Percentiles rank a stretch among this genome's conserved stretches.
These are phyloP conservation scores for Rotaria sp. DNA, from an alignment of 2,888 invertebrate species.

Conservation along the genomic window DNA sequence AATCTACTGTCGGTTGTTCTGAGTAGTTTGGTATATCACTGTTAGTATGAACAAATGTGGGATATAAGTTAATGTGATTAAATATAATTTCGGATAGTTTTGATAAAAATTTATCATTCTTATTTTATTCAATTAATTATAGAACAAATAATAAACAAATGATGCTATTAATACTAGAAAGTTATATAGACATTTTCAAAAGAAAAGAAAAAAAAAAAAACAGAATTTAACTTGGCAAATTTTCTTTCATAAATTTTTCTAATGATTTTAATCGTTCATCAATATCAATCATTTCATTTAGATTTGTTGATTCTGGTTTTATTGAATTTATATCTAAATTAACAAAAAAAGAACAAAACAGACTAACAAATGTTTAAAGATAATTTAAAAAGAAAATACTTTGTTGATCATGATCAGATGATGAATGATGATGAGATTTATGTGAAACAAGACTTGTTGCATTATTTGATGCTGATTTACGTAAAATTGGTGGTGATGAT, in stretches of 20 bases:
- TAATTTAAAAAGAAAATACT: not conserved
- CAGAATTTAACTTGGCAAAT: not conserved
- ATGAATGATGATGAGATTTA: not conserved
- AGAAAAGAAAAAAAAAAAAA: not conserved
- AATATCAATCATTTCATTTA: not conserved
- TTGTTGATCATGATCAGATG: not conserved
- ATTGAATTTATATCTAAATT: not conserved
- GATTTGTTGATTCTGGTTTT: not conserved
- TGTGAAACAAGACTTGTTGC: not conserved
- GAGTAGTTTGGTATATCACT: no score
- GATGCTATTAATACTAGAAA: not conserved
- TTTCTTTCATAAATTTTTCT: not conserved
- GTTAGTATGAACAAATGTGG: no score
- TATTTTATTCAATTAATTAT: not conserved
- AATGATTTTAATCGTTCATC: not conserved
- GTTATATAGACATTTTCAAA: not conserved
- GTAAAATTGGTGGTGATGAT: not conserved
- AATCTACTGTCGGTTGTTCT: no score
- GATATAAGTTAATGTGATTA: no score
- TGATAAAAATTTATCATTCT: no score
- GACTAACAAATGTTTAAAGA: no score
- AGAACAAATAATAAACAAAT: not conserved
- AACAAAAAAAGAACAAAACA: no score
- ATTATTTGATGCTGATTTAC: not conserved
- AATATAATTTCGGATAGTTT: no score